A percentile compares a stretch with the other conserved stretches of the same genome.
Evolutionary conservation across 2,113 vertebrate species (phyloP).

Genomic region (Zapornia atra): DNA sequence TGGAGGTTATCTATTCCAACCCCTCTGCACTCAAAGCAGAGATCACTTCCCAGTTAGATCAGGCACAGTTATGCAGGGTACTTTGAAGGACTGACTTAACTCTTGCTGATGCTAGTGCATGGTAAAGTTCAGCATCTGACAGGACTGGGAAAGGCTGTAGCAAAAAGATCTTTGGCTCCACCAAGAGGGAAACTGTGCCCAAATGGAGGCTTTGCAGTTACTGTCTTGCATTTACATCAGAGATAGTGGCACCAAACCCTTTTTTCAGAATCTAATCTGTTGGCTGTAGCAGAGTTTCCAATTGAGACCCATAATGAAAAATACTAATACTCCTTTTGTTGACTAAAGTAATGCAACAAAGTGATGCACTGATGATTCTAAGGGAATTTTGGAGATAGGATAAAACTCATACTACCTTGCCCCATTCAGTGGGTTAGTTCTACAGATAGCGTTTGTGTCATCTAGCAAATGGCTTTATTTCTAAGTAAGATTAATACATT

Average conservation of each 20-base stretch:
- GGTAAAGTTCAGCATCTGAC: background rate
- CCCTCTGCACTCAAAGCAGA: background rate
- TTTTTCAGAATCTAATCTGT: background rate
- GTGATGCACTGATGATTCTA: background rate
- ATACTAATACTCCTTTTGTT: background rate
- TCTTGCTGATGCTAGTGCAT: background rate
- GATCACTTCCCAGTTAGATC: background rate
- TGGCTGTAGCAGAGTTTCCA: background rate
- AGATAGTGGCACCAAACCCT: background rate
- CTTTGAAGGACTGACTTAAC: background rate
- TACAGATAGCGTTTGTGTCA: background rate
- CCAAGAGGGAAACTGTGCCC: background rate
- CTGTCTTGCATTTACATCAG: background rate
- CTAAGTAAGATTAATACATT: background rate
- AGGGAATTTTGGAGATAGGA: background rate
- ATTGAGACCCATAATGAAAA: background rate
- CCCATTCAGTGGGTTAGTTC: background rate
- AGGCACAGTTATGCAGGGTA: background rate
- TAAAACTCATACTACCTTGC: background rate
- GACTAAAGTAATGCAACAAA: background rate
- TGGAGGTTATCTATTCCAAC: background rate
- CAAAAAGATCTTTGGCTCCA: background rate
- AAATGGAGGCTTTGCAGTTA: background rate
- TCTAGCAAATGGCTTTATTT: constrained; percentile 3
- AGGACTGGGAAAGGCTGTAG: background rate